Base-by-base conservation (phyloP, 2,113 vertebrate species). In the Motacilla tschutschensis region DNA sequence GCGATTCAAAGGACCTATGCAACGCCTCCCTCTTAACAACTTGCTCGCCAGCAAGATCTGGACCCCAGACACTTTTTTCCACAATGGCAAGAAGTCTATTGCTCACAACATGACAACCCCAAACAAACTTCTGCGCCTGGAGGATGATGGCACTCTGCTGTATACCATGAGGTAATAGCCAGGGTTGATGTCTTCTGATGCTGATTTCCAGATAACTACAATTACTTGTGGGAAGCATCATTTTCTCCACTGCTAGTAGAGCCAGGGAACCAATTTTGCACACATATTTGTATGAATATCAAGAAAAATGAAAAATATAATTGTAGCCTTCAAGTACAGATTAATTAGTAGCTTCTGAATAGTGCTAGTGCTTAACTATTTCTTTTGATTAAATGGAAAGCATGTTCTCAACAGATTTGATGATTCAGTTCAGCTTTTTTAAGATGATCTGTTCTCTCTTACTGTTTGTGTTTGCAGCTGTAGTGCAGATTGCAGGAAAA, bases 81-180 rank as follows among this genome's bases (percentile, higher is more conserved):
- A 99, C 84, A 99, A 99, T 2, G 98, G 99, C 70, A 99, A 99
- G 94, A 99, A 99, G 88, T 99, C 99, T 91, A 98, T 99, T 7
- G 98, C 99, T 5, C 99, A 99, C 91, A 99, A 99, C 86, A 99
- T 99, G 98, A 99, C 99, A 7, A 99, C 99, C 0, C 99, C 99
- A 16, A 99, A 99, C 97, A 99, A 99, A 93, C 98, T 99, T 20
- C 97, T 99, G 90, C 96, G 99, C 41, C 97, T 99, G 66, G 97
- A 98, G 58, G 98, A 99, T 18, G 98, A 99, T 0, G 99, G 99
- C 41, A 99, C 98, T 0, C 97, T 99, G 47, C 98, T 99, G 6
- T 99, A 99, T 90, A 99, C 99, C 72, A 99, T 99, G 99, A 99
- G 99, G 99, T 99, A 92, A 96, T 91, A 36, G 22, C 26, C 1